These are phyloP conservation scores for Ophonus ardosiacus DNA, from an alignment of 2,888 invertebrate genomes.

Conservation along the genomic window DNA sequence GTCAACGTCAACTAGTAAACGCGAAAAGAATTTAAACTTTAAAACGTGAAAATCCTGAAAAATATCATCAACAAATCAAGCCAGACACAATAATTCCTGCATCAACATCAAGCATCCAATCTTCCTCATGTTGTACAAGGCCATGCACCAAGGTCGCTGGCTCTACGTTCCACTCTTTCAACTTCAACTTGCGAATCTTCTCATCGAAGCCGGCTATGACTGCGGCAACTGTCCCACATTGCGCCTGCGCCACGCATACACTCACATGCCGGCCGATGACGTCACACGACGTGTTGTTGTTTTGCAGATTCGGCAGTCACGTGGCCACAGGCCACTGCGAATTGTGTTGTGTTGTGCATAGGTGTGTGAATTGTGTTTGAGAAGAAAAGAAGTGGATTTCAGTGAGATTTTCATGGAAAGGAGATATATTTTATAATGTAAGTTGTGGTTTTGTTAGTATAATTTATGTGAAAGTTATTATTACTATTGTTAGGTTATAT, in stretches of 20 bases:
- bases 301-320: conserved; percentile 42
- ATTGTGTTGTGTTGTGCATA: not conserved
- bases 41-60: not conserved
- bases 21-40: too few species aligned
- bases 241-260: conserved; percentile 3
- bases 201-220: not conserved
- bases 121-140: conserved; percentile 12
- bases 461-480: too few species aligned
- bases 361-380: conserved; percentile 9
- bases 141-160: conserved; percentile 25
- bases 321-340: not conserved
- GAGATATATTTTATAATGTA: not conserved
- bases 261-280: not conserved
- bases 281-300: conserved; percentile 32
- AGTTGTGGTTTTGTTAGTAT: not conserved
- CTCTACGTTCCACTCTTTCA: not conserved
- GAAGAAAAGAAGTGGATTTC: not conserved
- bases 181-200: not conserved
- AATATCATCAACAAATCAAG: not conserved
- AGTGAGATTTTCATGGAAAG: not conserved
- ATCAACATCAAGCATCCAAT: not conserved
- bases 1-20: too few species aligned
- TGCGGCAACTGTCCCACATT: not conserved
- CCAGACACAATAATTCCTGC: not conserved
- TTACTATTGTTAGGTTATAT: too few species aligned